A percentile compares a stretch with the other conserved stretches of the same genome.
phyloP scores from a whole-genome alignment of 2,888 invertebrate species.

The Cremastobaeus sp. region DNA sequence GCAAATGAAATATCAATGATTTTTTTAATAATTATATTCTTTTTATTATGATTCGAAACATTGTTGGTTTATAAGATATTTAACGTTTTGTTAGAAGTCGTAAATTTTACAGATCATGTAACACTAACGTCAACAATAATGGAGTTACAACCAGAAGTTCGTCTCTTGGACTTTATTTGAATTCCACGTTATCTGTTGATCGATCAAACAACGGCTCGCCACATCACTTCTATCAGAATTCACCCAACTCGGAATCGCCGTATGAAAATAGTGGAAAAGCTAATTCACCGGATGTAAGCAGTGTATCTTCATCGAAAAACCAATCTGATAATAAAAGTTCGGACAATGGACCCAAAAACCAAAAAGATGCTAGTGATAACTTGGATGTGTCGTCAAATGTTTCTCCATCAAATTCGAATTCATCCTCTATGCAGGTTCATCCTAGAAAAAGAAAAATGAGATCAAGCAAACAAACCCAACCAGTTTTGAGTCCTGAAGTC shows the following conservation, averaged over 20 bases:
- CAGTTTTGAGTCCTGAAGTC: conserved; percentile 67
- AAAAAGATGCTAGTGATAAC: conserved; percentile 69
- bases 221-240: conserved; percentile 75
- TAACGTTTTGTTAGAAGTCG: too few relatives aligned
- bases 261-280: conserved; percentile 61
- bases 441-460: conserved; percentile 94
- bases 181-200: conserved; percentile 72
- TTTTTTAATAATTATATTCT: too few relatives aligned
- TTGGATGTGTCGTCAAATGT: conserved; percentile 63
- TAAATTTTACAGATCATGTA: too few relatives aligned
- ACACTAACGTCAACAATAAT: too few relatives aligned
- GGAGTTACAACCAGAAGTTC: too few relatives aligned
- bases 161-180: too few relatives aligned
- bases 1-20: too few relatives aligned
- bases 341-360: conserved; percentile 66
- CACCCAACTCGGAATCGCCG: conserved; percentile 70
- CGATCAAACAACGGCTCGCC: conserved; percentile 83
- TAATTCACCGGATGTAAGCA: neutral
- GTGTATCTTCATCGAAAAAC: too few relatives aligned
- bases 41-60: too few relatives aligned
- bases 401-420: conserved; percentile 64
- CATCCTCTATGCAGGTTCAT: conserved; percentile 84
- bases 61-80: too few relatives aligned
- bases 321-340: too few relatives aligned
- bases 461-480: conserved; percentile 83